A percentile compares a stretch with the other conserved stretches of the same genome.
Conservation (phyloP, 1,140 invertebrate species). For the Sinonovacula constricta region DNA sequence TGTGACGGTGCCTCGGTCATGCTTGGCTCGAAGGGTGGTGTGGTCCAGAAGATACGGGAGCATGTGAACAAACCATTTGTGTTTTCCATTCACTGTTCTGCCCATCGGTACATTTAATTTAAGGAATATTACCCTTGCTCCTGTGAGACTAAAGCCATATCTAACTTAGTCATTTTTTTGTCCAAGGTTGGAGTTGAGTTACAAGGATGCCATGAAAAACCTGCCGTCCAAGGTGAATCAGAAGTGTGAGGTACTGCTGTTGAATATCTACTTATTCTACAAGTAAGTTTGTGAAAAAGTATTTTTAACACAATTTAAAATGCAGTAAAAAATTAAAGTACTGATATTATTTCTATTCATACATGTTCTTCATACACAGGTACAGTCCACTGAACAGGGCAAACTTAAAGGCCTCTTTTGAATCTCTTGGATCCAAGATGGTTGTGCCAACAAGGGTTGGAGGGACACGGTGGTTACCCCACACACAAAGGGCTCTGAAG, state of each 20-base stretch:
- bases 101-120: background rate
- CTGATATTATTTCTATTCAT: no score
- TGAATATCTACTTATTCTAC: no score
- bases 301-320: background rate
- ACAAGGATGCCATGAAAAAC: background rate
- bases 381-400: slow-evolving; percentile 5
- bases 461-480: slow-evolving; percentile 27
- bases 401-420: slow-evolving; percentile 5
- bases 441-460: slow-evolving; percentile 6
- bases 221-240: background rate
- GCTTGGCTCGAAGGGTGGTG: slow-evolving; percentile 3
- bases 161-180: no score
- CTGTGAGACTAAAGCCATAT: no score
- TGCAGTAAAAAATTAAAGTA: background rate
- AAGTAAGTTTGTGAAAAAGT: no score
- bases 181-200: background rate
- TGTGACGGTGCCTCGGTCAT: slow-evolving; percentile 20
- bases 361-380: background rate
- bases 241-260: no score
- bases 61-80: background rate
- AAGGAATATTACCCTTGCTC: no score
- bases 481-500: background rate
- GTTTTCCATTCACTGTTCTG: slow-evolving; percentile 9
- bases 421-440: background rate
- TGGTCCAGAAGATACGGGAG: slow-evolving; percentile 14